Base-by-base conservation (phyloP, 2,797 vertebrate genomes). In the Threskiornis aethiopicus region DNA sequence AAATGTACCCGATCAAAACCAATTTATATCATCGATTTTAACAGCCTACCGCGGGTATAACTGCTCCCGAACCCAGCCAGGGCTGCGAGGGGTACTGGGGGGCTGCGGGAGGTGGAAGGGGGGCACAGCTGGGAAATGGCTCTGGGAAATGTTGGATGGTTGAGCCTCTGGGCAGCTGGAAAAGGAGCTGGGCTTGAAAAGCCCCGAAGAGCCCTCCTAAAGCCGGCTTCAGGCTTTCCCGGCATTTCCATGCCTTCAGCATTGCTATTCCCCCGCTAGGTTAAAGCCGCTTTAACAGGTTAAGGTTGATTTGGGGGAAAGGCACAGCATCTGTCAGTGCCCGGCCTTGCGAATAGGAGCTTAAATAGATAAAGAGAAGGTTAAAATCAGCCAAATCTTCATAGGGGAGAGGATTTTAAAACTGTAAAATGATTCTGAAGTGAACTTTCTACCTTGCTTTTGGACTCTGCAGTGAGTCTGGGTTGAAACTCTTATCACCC, bases 11-110 rank as follows among this genome's bases (percentile, higher is more conserved):
- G 2, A 70, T 88, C 94, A 91, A 88, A 95, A 31, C 11, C 65
- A 84, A 92, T 93, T 94, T 73, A 16, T 5, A 52, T 90, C 52
- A 78, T 62, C 21, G 44, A 87, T 83, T 83, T 83, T 16, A 62
- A 65, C 26, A 28, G 49, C 37, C 41, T 41, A 4, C 7, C 41
- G 3, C 12, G 37, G 31, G 29, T 21, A 8, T 2, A 70, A 65
- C 17, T 16, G 6, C 33, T 69, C 19, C 35, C 3, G 3, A 54
- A 33, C 7, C 59, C 28, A 2, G 24, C 13, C 57, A 9, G 5
- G 8, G 19, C 1, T 71, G 5, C 14, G 9, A 20, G 18, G 16
- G 18, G 8, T 3, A 18, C 0, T 18, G 62, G 11, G 44, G 51
- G 14, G 10, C 12, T 31, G 58, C 6, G 1, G 22, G 24, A 35